Conservation (phyloP, 2,888 invertebrate species). For the Meteorus cinctellus region DNA sequence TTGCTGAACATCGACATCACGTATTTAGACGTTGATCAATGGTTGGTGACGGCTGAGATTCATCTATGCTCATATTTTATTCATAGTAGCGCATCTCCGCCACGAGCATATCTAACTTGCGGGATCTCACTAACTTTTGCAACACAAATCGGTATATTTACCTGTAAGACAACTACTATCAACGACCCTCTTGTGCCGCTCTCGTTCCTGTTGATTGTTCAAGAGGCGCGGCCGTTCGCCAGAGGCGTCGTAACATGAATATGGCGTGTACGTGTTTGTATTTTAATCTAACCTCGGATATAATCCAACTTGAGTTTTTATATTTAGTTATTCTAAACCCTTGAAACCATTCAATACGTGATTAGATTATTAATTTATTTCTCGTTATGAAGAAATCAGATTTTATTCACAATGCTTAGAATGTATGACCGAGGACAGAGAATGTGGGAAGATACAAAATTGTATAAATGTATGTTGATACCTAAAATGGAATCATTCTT, state of each 20-base stretch:
- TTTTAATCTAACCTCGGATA: slow-evolving; percentile 37
- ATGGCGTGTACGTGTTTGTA: slow-evolving; percentile 6
- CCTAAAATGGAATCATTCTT: no score
- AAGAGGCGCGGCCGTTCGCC: slow-evolving; percentile 7
- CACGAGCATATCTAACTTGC: slow-evolving; percentile 15
- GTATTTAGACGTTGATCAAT: slow-evolving; percentile 33
- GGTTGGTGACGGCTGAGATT: slow-evolving; percentile 2
- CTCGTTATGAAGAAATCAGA: not conserved
- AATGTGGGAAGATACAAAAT: not conserved
- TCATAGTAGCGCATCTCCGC: slow-evolving; percentile 26
- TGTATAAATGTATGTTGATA: not conserved
- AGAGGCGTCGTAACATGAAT: slow-evolving; percentile 14
- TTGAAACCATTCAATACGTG: not conserved
- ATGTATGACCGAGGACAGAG: not conserved
- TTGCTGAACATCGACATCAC: slow-evolving; percentile 26
- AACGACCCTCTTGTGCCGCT: slow-evolving; percentile 16
- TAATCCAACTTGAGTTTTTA: slow-evolving; percentile 43
- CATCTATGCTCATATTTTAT: slow-evolving; percentile 21
- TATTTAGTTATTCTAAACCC: slow-evolving; percentile 41
- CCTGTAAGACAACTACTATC: not conserved
- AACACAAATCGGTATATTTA: not conserved
- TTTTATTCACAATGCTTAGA: not conserved
- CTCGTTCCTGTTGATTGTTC: slow-evolving; percentile 24
- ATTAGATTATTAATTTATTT: not conserved
- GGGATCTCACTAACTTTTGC: slow-evolving; percentile 19